Conservation (phyloP, 37 sponge, comb jelly and placozoan species). For the Hexactinellida sp. region DNA sequence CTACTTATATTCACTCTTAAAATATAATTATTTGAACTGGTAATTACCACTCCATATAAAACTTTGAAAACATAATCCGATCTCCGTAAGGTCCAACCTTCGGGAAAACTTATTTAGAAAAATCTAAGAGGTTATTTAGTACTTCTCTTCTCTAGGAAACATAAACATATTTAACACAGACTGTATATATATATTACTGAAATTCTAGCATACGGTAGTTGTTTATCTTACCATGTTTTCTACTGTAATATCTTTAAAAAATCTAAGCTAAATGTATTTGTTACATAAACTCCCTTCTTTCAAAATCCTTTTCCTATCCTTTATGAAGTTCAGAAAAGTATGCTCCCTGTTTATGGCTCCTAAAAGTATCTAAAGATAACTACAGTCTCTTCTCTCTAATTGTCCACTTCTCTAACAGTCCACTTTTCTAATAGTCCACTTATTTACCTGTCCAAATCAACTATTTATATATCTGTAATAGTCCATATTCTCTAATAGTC, state of each 20-base stretch:
- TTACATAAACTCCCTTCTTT: background rate
- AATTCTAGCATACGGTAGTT: too few species aligned
- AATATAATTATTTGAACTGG: background rate
- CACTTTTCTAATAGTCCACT: too few species aligned
- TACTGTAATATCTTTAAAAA: background rate
- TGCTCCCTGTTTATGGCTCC: background rate
- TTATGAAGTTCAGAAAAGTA: background rate
- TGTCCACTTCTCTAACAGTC: too few species aligned
- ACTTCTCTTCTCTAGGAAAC: background rate
- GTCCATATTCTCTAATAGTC: too few species aligned
- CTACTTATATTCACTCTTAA: too few species aligned
- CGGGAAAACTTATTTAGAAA: background rate
- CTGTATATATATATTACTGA: too few species aligned
- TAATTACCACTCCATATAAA: background rate
- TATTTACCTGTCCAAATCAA: too few species aligned
- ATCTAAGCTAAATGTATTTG: background rate
- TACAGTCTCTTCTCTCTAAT: too few species aligned
- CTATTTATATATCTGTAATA: too few species aligned
- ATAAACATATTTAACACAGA: background rate
- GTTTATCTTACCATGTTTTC: background rate
- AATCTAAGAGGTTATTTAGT: background rate
- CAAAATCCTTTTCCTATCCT: background rate
- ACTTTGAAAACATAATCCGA: background rate
- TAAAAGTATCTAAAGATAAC: background rate
- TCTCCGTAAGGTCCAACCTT: background rate